A percentile compares a stretch with the other conserved stretches of the same genome.
These are phyloP conservation scores for Lagodon rhomboides DNA, from an alignment of 2,797 vertebrate genomes.

Conservation along the genomic window DNA sequence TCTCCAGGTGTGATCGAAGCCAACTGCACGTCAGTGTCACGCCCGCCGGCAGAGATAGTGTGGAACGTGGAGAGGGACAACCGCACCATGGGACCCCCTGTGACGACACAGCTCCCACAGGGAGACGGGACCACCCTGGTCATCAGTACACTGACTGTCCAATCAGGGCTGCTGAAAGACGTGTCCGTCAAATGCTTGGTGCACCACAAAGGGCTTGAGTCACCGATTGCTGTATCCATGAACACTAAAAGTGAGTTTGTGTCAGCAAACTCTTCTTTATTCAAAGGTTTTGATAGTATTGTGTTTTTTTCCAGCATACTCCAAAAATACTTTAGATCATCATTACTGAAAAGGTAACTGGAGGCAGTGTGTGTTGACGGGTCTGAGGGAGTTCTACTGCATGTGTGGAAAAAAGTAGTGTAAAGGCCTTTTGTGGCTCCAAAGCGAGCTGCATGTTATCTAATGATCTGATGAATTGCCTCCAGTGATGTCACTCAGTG, in stretches of 20 bases:
- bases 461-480: no score
- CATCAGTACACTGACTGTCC: constrained; percentile 84
- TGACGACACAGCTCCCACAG: constrained; percentile 66
- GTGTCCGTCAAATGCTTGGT: constrained; percentile 88
- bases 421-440: no score
- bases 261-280: background rate
- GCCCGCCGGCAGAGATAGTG: constrained; percentile 84
- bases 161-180: constrained; percentile 84
- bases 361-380: no score
- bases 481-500: no score
- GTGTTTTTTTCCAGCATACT: background rate
- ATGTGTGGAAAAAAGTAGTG: no score
- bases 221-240: constrained; percentile 87
- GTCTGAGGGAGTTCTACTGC: no score
- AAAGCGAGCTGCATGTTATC: no score
- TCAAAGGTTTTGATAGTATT: background rate
- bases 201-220: constrained; percentile 87
- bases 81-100: constrained; percentile 82
- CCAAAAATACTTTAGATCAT: no score
- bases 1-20: constrained; percentile 86
- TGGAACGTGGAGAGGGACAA: constrained; percentile 89
- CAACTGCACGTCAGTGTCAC: constrained; percentile 85
- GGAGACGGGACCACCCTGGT: constrained; percentile 85
- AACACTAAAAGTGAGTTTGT: constrained; percentile 88
- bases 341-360: no score